Evolutionary conservation across 92 coral and sea anemone genomes (phyloP).

Genomic region (Pocillopora grandis): DNA sequence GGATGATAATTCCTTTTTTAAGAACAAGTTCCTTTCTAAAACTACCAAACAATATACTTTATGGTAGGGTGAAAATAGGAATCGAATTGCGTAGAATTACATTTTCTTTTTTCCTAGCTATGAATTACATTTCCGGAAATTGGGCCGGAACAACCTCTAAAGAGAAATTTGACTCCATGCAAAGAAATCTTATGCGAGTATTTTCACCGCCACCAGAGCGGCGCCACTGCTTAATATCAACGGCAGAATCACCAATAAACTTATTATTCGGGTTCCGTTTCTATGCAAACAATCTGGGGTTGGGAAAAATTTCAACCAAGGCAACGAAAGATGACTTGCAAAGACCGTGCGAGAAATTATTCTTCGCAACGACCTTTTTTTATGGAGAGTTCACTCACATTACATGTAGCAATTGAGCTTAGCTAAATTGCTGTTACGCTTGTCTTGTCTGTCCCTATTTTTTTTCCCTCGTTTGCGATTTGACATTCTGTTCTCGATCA

Average conservation of each 20-base stretch:
- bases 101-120: not conserved
- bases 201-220: conserved; percentile 10
- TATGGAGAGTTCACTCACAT: not conserved
- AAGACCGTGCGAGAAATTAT: conserved; percentile 30
- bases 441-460: too few relatives aligned
- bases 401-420: not conserved
- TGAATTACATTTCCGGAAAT: conserved; percentile 41
- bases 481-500: too few relatives aligned
- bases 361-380: conserved; percentile 13
- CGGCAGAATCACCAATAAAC: not conserved
- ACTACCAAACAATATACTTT: not conserved
- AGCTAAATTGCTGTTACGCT: not conserved
- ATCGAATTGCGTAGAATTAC: not conserved
- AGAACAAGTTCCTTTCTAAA: not conserved
- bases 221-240: conserved; percentile 17
- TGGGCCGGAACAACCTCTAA: conserved; percentile 33
- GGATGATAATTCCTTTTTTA: not conserved
- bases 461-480: not conserved
- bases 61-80: not conserved
- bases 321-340: conserved; percentile 39
- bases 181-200: not conserved
- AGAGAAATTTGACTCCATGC: conserved; percentile 23
- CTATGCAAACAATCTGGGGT: conserved; percentile 32
- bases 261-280: conserved; percentile 30
- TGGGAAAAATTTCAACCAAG: conserved; percentile 28